Evolutionary conservation across 2,888 invertebrate genomes (phyloP), one percentile per base, ranked within the genome.

Genomic region (Agrochola litura): DNA sequence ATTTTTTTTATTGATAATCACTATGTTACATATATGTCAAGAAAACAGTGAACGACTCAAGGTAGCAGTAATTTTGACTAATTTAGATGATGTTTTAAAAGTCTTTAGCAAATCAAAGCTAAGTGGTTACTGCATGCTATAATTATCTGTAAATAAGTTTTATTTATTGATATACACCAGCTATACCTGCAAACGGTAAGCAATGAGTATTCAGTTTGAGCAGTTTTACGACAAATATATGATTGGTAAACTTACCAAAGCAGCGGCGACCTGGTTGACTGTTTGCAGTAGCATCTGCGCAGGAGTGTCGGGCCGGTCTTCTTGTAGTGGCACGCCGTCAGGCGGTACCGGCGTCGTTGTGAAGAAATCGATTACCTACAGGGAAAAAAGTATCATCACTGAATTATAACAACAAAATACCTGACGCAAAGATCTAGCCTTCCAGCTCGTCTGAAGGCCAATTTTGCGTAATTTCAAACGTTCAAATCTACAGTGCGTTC

Each of bases 311-410:
- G 97, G 96, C 1, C 96, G 91, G 22, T 95, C 95, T 43, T 96
- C 97, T 60, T 97, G 97, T 43, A 97, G 94, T n/a, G 96, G 96
- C 58, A 93, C 95, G 82, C 96, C 96, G 82, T 97, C 97, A 0
- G 95, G 95, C 19, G 95, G 95, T 84, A 97, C 96, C 16, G 97
- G 95, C 60, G 97, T 97, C 8, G 97, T 97, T 54, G 97, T 97
- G 91, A 98, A 97, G 91, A 98, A 97, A 91, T 98, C 98, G 86
- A 98, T 98, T 78, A 98, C 97, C 97, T 97, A 58, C 25, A 16
- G 14, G 14, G 58, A 8, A 58, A 58, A 8, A 25, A 25, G 25
- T 25, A 25, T n/a, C 12, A n/a, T 56, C 6, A n/a, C 5, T n/a
- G 6, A 56, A 56, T 56, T 54, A n/a, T 12, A 56, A 56, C 56